Evolutionary conservation across 2,797 vertebrate species (phyloP), one percentile per base, ranked within the genome.

Genomic region (Siniperca scherzeri): DNA sequence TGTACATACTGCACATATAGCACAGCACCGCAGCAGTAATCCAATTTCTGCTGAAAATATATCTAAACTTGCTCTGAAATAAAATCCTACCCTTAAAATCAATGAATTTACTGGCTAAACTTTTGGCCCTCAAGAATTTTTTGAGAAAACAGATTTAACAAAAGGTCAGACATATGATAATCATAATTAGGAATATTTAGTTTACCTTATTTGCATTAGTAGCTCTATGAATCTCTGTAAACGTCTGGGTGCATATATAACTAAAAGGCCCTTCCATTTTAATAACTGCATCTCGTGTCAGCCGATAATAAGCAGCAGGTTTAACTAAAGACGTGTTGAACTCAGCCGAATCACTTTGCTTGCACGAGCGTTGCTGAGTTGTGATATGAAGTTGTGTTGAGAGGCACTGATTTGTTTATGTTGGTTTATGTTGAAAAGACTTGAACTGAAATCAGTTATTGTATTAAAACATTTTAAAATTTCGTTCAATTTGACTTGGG

Each of bases 221-320:
- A 5, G 4, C 40, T 36, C 25, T 17, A 1, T 30, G 53, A 10
- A n/a, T 55, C 4, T 66, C 1, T 7, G n/a, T 66, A 27, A 21
- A 40, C 14, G 3, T 14, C 8, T 21, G 42, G 0, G 1, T 42
- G 13, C 5, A 3, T 27, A 22, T n/a, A 3, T 13, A 50, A 70
- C 4, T 27, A 0, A 62, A 60, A 44, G 33, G 0, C 25, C 36
- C 0, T 6, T 0, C 17, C 2, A 5, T 11, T 59, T 27, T 6
- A 44, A 16, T 25, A 53, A 40, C 1, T 36, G 33, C n/a, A 1
- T 52, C 10, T 42, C 13, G 0, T 68, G 38, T 69, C 13, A 40
- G 46, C 21, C 0, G 8, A 36, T 53, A 7, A 46, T 3, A 11
- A 53, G 22, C 14, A 11, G 56, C 65, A 69, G 50, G 5, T 70